Conservation (phyloP, 2,888 invertebrate genomes). For the Drosophila austrosaltans region DNA sequence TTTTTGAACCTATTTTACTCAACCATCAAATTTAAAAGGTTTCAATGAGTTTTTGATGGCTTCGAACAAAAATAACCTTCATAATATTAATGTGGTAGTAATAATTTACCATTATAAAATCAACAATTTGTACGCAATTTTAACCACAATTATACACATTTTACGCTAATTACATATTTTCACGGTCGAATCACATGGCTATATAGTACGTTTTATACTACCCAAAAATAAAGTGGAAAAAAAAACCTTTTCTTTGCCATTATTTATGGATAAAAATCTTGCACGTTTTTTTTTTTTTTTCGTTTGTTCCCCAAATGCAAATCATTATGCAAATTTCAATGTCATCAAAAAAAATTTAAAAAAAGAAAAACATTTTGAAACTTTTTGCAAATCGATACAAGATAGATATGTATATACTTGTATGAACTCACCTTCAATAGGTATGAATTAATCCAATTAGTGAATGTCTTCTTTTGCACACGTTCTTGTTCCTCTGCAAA, state of each 20-base stretch:
- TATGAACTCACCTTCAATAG: constrained; percentile 91
- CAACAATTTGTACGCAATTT: constrained; percentile 18
- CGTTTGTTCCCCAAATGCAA: constrained; percentile 34
- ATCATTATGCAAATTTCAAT: constrained; percentile 71
- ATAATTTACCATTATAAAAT: constrained; percentile 2
- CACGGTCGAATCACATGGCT: constrained; percentile 12
- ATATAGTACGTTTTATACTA: neutral
- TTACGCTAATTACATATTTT: constrained; percentile 39
- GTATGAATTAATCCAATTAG: constrained; percentile 99
- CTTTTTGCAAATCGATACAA: constrained; percentile 57
- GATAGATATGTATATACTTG: constrained; percentile 10
- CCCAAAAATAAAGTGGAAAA: neutral
- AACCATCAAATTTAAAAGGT: too few species aligned
- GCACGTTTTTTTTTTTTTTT: constrained; percentile 41
- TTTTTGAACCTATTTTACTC: too few species aligned
- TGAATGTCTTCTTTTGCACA: constrained; percentile 99
- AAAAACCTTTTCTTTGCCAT: constrained; percentile 11
- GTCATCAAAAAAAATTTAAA: constrained; percentile 38
- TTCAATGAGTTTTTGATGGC: too few species aligned
- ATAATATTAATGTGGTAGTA: neutral
- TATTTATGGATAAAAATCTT: constrained; percentile 27
- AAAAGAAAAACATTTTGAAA: constrained; percentile 33
- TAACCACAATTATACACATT: constrained; percentile 28
- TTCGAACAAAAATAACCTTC: constrained; percentile 7
- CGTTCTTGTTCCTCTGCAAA: constrained; percentile 99